Base-by-base conservation (phyloP, 2,888 invertebrate genomes). In the Amiota communis region DNA sequence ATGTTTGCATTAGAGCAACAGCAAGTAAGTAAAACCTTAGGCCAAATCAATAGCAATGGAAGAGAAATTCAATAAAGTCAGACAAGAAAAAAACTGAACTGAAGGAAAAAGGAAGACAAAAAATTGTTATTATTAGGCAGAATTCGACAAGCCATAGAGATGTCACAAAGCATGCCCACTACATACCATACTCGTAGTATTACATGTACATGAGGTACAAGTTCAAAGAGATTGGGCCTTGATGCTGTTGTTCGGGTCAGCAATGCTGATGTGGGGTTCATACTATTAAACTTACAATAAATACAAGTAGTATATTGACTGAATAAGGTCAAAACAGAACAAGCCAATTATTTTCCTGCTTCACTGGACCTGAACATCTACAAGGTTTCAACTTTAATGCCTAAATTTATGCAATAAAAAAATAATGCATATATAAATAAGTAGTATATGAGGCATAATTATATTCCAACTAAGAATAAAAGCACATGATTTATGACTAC, bases 341-440 rank as follows among this genome's bases (percentile, higher is more conserved):
- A 51, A 49, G 63, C 79, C 85, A 83, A 84, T 84, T 84, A 85
- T 84, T 79, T 77, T 81, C 36, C 36, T 36, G 80, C 79, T 82
- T 80, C 83, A 82, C 68, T 83, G 83, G 75, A 82, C 79, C 81
- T 76, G 83, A 84, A 85, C 84, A 84, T 80, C 75, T 23, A 59
- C 72, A 36, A 36, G 36, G 36, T 36, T 36, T 36, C 36, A 36
- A 36, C 81, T 75, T 77, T 78, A 81, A 82, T 83, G 81, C 81
- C 77, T 74, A 76, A 49, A 56, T 63, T 63, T 70, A 70, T 73
- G 63, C 63, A 63, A 46, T 51, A 64, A 57, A 64, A 57, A 57
- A 57, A 8, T 57, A 57, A 15, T 57, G 17, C 57, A 17, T 10
- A n/a, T 57, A 57, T 17, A 15, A 15, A 17, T 57, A 57, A n/a